Percentiles rank a stretch among this genome's conserved stretches.
Evolutionary conservation across 2,113 vertebrate species (phyloP).

Genomic region (Dipodomys ordii): DNA sequence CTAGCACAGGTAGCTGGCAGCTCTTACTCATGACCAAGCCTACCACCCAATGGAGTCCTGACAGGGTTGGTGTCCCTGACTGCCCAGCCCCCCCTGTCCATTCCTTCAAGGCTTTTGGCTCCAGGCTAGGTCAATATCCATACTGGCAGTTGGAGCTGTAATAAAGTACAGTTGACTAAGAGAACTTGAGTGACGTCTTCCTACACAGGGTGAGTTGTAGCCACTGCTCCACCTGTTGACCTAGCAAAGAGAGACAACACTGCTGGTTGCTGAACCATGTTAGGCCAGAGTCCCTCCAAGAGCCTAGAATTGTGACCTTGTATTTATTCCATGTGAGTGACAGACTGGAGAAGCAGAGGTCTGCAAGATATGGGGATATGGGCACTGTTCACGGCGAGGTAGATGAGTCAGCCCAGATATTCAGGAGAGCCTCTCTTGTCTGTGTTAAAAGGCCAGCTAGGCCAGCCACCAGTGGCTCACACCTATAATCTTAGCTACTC

Average conservation of each 20-base stretch:
- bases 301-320: fast-evolving
- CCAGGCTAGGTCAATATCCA: background rate
- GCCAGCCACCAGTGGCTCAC: too few relatives aligned
- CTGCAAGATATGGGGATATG: fast-evolving
- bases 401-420: background rate
- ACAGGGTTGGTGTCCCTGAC: background rate
- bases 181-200: background rate
- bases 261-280: background rate
- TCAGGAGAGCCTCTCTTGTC: background rate
- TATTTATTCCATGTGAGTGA: background rate
- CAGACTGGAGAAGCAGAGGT: background rate
- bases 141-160: fast-evolving
- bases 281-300: background rate
- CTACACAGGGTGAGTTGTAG: fast-evolving
- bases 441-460: background rate
- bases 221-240: background rate
- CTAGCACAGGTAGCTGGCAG: background rate
- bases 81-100: background rate
- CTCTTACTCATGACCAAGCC: fast-evolving
- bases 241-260: background rate
- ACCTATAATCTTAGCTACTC: too few relatives aligned
- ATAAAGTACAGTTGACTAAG: background rate
- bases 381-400: fast-evolving
- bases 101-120: background rate
- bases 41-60: fast-evolving